Evolutionary conservation across 30 jellyfish, hydroid and myxozoan genomes (phyloP), one percentile per base, ranked within the genome.

Genomic region (Phacellophora camtschatica): DNA sequence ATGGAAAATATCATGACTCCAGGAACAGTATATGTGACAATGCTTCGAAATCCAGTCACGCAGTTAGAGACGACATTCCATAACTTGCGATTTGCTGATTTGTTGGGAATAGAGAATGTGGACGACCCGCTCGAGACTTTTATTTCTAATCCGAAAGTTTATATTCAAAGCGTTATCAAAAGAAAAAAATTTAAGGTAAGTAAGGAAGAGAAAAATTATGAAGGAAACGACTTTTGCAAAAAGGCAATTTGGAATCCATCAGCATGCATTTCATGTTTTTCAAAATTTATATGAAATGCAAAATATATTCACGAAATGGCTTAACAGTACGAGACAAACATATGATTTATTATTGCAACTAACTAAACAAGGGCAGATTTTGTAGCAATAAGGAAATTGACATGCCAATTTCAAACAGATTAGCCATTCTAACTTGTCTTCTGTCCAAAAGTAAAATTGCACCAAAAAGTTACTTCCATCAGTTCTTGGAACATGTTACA

Each of bases 1-100:
- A 93, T 93, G 99, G 99, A 93, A 49, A 93, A 93, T 35, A 93
- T 93, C 9, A 81, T 93, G 90, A 79, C 92, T 22, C 99, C 99
- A 0, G 96, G 96, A 6, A 79, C 97, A 41, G 96, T 86, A 11
- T 93, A 93, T 62, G 67, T 93, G 19, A 93, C 96, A 39, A 93
- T 93, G 18, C 59, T 93, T 34, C 94, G 99, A 22, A 75, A 86
- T 70, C 99, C 99, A 2, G 87, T 78, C 25, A 78, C 94, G 72
- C 99, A 93, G 88, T 87, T 93, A 5, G 99, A 93, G 53, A 86
- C 99, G 30, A 93, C 99, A 10, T 93, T 93, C 41, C 78, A 93
- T 61, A 85, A 86, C 67, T 63, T 93, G 57, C 56, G 85, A 37
- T 93, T 93, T 48, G 96, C 96, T 3, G 94, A 79, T 12, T 66